Evolutionary conservation across 2,888 invertebrate species (phyloP), one percentile per base, ranked within the genome.

Genomic region (Sarcophaga subvicina): DNA sequence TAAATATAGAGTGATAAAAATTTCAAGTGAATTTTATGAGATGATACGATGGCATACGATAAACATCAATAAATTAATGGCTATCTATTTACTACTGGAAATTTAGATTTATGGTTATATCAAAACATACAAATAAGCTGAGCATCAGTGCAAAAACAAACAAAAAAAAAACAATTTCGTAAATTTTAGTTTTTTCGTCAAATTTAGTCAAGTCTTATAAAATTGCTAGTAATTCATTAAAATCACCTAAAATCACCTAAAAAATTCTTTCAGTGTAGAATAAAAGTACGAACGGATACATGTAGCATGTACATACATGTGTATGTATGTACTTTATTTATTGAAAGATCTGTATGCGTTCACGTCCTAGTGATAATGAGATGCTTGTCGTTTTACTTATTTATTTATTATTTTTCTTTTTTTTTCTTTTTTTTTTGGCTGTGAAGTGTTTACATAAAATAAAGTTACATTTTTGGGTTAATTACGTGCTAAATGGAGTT

Each of bases 361-460:
- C 91, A 91, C 92, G 91, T 92, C 90, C 89, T 90, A 90, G 91
- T 91, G 92, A 91, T 92, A 92, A 92, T 92, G 91, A 92, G 91
- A 92, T 91, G 91, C 91, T 89, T 91, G 90, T 90, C 91, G 90
- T 90, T 84, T 86, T 80, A 63, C 62, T 80, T 75, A 82, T 37
- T 47, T 71, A 70, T 78, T 27, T 37, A 14, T 5, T 54, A 12
- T 12, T 54, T 54, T 22, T 60, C 17, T 3, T 4, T 54, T 14
- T 2, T 17, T 54, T 12, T 69, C 54, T 69, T 27, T 70, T 22
- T 81, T 82, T 88, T 88, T 89, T 89, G 67, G 54, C 76, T 76
- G 63, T 72, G 66, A 80, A 54, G 20, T 79, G 70, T 84, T 78
- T 75, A 71, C 91, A 91, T 89, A 91, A 91, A 91, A 91, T 90